Percentiles rank a stretch among this genome's conserved stretches.
Evolutionary conservation across 2,113 vertebrate species (phyloP).

Genomic region (Xiphophorus couchianus): DNA sequence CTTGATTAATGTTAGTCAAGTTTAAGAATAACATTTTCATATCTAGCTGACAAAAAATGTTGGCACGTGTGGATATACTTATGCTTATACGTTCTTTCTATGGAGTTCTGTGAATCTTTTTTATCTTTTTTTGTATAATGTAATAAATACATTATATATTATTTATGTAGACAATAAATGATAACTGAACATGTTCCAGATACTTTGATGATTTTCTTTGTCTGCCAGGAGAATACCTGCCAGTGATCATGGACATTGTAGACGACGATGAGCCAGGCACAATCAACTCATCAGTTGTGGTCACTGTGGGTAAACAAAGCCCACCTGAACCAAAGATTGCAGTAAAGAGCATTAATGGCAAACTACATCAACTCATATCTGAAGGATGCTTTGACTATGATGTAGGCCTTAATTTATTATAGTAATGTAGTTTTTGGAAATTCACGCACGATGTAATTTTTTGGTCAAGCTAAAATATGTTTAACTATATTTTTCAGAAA

Average conservation of each 20-base stretch:
- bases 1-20: too few species aligned
- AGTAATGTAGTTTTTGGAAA: neutral
- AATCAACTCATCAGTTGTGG: constrained; percentile 75
- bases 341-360: constrained; percentile 8
- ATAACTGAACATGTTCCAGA: neutral
- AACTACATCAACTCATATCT: constrained; percentile 53
- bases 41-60: too few species aligned
- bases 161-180: neutral
- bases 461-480: neutral
- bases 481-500: constrained; percentile 62
- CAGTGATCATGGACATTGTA: neutral
- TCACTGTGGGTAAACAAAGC: constrained; percentile 70
- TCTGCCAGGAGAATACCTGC: constrained; percentile 42
- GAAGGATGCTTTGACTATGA: constrained; percentile 83
- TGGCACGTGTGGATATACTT: too few species aligned
- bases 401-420: constrained; percentile 52
- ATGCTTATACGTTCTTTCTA: neutral
- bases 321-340: constrained; percentile 61
- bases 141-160: too few species aligned
- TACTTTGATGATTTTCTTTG: neutral
- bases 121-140: neutral
- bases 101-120: neutral
- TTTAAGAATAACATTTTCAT: neutral
- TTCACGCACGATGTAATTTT: neutral
- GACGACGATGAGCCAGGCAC: constrained; percentile 62